Percentiles rank a stretch among this genome's conserved stretches.
phyloP scores from a whole-genome alignment of 2,113 vertebrate species.

The Telmatochromis sp. region DNA sequence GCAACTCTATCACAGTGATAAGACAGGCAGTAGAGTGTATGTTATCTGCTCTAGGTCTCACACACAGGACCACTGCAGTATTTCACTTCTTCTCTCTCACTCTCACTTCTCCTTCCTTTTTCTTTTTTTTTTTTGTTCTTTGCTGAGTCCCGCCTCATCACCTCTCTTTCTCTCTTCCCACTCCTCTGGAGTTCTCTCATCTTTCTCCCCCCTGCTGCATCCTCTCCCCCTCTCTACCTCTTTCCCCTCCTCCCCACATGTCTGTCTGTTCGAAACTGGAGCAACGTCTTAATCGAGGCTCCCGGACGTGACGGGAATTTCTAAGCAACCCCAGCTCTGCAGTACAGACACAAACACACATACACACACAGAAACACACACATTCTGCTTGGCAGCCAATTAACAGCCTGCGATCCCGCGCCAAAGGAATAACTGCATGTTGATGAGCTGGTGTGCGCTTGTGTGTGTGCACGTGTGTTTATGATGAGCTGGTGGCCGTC shows the following conservation, averaged over 20 bases:
- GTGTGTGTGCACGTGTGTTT: slow-evolving; percentile 28
- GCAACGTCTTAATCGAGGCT: slow-evolving; percentile 74
- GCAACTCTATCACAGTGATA: background rate
- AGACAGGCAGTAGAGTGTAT: background rate
- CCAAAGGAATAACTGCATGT: slow-evolving; percentile 66
- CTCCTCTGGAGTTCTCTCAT: slow-evolving; percentile 38
- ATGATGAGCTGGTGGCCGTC: slow-evolving; percentile 54
- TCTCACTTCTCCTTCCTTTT: background rate
- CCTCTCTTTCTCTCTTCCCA: slow-evolving; percentile 21
- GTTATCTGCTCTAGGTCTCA: slow-evolving; percentile 18
- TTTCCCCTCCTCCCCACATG: slow-evolving; percentile 45
- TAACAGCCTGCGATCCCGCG: slow-evolving; percentile 54
- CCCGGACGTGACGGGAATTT: slow-evolving; percentile 65
- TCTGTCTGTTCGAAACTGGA: slow-evolving; percentile 66
- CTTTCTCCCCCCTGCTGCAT: slow-evolving; percentile 9
- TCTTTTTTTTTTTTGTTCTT: background rate
- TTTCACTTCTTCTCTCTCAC: slow-evolving; percentile 6
- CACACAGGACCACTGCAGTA: slow-evolving; percentile 38
- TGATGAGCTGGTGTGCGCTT: slow-evolving; percentile 45
- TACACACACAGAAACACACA: background rate
- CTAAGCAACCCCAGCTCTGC: slow-evolving; percentile 42
- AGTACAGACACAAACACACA: slow-evolving; percentile 33
- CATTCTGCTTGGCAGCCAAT: slow-evolving; percentile 62
- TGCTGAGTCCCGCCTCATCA: slow-evolving; percentile 37
- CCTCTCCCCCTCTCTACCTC: slow-evolving; percentile 10